These are phyloP conservation scores for Uromys caudimaculatus DNA, from an alignment of 2,797 vertebrate genomes.

Conservation along the genomic window DNA sequence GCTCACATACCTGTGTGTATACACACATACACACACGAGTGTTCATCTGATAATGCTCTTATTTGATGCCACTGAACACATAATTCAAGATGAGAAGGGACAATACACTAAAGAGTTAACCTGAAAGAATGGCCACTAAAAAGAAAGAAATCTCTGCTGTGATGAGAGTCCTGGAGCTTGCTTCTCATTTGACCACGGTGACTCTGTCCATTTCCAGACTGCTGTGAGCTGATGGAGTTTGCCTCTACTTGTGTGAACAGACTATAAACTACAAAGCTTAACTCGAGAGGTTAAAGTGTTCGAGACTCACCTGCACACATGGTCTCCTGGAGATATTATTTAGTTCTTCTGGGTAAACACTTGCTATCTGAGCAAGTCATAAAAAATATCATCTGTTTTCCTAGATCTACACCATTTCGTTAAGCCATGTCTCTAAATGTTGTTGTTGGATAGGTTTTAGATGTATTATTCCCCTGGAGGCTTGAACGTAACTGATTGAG, in stretches of 20 bases:
- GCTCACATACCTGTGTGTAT: not conserved
- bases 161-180: not conserved
- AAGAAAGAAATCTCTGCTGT: not conserved
- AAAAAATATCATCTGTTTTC: constrained; percentile 41
- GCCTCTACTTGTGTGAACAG: not conserved
- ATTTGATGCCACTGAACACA: not conserved
- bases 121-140: constrained; percentile 2
- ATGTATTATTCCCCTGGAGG: not conserved
- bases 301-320: not conserved
- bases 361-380: constrained; percentile 36
- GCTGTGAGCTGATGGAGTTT: not conserved
- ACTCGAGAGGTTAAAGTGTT: constrained; percentile 1
- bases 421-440: not conserved
- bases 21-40: not conserved
- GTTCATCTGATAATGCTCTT: not conserved
- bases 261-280: not conserved
- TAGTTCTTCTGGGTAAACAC: constrained; percentile 34
- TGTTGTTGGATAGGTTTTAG: not conserved
- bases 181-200: not conserved
- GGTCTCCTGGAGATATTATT: constrained; percentile 23
- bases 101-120: not conserved
- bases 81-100: constrained; percentile 19
- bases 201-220: constrained; percentile 15
- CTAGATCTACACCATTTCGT: constrained; percentile 11
- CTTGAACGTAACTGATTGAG: not conserved